Conservation (phyloP, 2,888 invertebrate species). For the Norana najaformis region DNA sequence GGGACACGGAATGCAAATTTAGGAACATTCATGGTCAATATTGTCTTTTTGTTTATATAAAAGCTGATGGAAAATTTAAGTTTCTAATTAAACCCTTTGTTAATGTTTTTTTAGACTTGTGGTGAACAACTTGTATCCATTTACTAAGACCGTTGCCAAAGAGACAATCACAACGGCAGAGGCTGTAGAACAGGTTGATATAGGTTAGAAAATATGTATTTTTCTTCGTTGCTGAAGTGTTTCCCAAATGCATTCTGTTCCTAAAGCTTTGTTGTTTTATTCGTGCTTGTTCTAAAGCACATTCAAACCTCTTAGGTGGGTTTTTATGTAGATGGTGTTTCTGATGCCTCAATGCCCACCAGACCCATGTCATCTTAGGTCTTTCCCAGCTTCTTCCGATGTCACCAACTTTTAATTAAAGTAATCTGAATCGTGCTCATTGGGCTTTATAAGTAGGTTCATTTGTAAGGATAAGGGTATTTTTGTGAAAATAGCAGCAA, state of each 20-base stretch:
- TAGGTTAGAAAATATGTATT: slow-evolving; percentile 67
- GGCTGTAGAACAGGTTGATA: slow-evolving; percentile 95
- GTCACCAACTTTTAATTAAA: background rate
- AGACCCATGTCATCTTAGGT: too few relatives aligned
- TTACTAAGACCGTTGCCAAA: slow-evolving; percentile 82
- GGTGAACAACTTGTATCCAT: slow-evolving; percentile 95
- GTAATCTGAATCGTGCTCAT: background rate
- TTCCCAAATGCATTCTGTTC: background rate
- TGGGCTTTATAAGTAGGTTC: background rate
- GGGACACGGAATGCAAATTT: too few relatives aligned
- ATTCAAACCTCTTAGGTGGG: too few relatives aligned
- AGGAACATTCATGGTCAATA: too few relatives aligned
- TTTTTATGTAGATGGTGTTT: background rate
- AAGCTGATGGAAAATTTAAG: background rate
- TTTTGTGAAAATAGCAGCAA: background rate
- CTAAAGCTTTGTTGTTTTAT: background rate
- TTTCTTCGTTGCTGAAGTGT: background rate
- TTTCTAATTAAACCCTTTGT: background rate
- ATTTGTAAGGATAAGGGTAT: background rate
- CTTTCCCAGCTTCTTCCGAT: too few relatives aligned
- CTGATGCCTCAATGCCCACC: background rate
- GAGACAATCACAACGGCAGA: slow-evolving; percentile 79
- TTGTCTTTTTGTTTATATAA: background rate
- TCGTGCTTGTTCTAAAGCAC: background rate
- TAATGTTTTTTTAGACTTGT: slow-evolving; percentile 70